Base-by-base conservation (phyloP, 2,113 vertebrate genomes). In the Naja naja region DNA sequence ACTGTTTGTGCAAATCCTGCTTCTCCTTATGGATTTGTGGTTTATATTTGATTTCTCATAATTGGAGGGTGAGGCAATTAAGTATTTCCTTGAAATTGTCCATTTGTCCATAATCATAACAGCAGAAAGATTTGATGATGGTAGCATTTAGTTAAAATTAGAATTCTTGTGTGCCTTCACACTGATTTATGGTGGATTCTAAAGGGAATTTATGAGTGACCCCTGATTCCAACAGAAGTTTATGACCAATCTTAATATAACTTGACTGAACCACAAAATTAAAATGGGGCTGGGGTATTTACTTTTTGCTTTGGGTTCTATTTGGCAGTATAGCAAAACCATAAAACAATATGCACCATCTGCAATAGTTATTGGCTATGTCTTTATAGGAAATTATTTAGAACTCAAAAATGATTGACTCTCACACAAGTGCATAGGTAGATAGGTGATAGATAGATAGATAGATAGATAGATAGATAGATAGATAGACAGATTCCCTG, bases 1-100 rank as follows among this genome's bases (percentile, higher is more conserved):
- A 92, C 95, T 97, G 81, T 96, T 95, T 93, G 69, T 95, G 88
- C 90, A 96, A 97, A 96, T 96, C 95, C 95, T 93, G 94, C 96
- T 96, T 95, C 94, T 90, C 39, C 93, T 94, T 94, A 92, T 91
- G 94, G 43, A 81, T 95, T 87, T 96, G 93, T 95, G 94, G 95
- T 74, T 96, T 96, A 91, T 94, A 56, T 91, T 93, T 95, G 45
- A 93, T 86, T 92, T 95, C 93, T 81, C 90, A 14, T 94, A 94
- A 95, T 87, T 39, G 90, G 39, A 93, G 94, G 91, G 60, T 90
- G 45, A 93, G 93, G 92, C 69, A 81, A 95, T 95, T 91, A 94
- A 96, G 81, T 91, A 52, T 94, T 96, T 94, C 94, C 92, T 94
- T 95, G 95, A 96, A 87, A 1, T 16, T 89, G 93, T 94, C 95